Conservation (phyloP, 2,797 vertebrate species). For the Takifugu rubripes region DNA sequence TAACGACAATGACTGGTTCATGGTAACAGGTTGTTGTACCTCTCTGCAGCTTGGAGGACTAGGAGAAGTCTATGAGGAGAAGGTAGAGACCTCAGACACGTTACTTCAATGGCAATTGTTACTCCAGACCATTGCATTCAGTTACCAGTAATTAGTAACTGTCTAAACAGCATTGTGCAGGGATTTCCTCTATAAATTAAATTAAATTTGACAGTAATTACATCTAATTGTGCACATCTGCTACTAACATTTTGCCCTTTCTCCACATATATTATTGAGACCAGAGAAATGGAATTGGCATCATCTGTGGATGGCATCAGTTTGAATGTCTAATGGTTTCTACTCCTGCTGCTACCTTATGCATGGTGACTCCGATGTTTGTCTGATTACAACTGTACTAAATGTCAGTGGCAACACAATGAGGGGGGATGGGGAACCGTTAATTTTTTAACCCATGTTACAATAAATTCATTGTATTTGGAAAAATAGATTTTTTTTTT, state of each 20-base stretch:
- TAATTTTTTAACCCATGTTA: conserved; percentile 23
- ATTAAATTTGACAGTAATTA: conserved; percentile 67
- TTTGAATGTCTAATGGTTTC: conserved; percentile 59
- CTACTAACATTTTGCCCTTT: conserved; percentile 54
- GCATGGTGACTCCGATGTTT: conserved; percentile 65
- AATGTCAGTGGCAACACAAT: conserved; percentile 29
- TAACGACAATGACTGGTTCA: conserved; percentile 12
- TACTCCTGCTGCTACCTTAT: conserved; percentile 68
- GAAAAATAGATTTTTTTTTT: conserved; percentile 2
- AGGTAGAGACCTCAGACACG: conserved; percentile 71
- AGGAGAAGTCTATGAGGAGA: conserved; percentile 64
- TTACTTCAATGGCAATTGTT: conserved; percentile 17
- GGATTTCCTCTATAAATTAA: conserved; percentile 35
- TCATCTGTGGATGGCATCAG: conserved; percentile 48
- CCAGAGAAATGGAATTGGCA: conserved; percentile 3
- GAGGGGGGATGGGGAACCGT: conserved; percentile 16
- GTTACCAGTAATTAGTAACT: conserved; percentile 73
- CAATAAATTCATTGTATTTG: conserved; percentile 11
- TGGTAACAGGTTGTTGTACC: conserved; percentile 54
- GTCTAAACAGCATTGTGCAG: conserved; percentile 23
- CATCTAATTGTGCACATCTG: conserved; percentile 48
- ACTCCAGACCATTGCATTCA: conserved; percentile 17
- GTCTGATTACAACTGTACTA: conserved; percentile 68
- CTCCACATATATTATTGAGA: conserved; percentile 9
- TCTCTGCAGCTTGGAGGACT: conserved; percentile 67